Base-by-base conservation (phyloP, 2,113 vertebrate species). In the Neodontobutis hainanensis region DNA sequence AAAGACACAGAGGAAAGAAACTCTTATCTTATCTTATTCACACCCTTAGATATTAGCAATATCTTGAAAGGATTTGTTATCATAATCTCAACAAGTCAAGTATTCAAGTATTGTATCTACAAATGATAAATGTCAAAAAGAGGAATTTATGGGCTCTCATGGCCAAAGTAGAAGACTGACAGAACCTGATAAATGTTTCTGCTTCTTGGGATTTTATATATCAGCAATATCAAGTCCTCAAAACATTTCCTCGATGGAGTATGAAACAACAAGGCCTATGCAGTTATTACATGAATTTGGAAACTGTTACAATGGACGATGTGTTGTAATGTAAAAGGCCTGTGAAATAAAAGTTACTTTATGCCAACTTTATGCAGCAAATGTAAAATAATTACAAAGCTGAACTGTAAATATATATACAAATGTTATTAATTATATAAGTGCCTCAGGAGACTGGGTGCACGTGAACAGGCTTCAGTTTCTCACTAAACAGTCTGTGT, bases 391-490 rank as follows among this genome's bases (percentile, higher is more conserved):
- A 52, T 56, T 7, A 58, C 19, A 58, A 58, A 58, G 8, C 61
- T 56, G 61, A 71, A 70, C 52, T 86, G 82, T 85, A 81, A 82
- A 87, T 88, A 87, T 52, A 78, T 36, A 10, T 77, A 73, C 72
- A 84, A 27, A 40, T 50, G 68, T 66, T 63, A 67, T 65, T 75
- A 77, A 53, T 65, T 16, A 55, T 10, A 14, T 55, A 67, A 73
- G 68, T 59, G 78, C 61, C 78, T 80, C 75, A 38, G 64, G 73
- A 77, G 57, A 71, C 65, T 80, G 79, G 68, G 73, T 4, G 66
- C 75, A 63, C 70, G 50, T 45, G 47, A 72, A 52, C 77, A 50
- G 44, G 60, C 68, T 81, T 72, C 60, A 70, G 66, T 73, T 82
- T 38, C 63, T 71, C 75, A 61, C 53, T 40, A 49, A 75, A 43